Conservation (phyloP, 2,888 invertebrate species). For the Hirtodrosophila cameraria region DNA sequence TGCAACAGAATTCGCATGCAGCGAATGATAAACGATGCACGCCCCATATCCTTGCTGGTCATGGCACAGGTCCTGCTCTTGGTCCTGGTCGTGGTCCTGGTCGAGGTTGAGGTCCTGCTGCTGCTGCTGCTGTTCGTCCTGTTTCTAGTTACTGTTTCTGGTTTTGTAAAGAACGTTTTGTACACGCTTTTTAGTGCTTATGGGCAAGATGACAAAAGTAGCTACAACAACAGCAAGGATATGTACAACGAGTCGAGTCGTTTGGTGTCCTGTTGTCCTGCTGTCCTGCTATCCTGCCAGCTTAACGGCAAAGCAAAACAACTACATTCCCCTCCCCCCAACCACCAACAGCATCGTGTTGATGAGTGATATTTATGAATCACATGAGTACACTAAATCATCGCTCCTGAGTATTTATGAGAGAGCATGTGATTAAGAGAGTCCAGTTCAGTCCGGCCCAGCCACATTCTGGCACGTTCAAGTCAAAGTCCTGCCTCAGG, state of each 20-base stretch:
- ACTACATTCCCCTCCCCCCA: not conserved
- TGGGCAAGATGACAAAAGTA: slow-evolving; percentile 33
- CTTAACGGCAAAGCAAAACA: slow-evolving; percentile 38
- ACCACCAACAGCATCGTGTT: slow-evolving; percentile 22
- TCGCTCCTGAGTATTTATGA: slow-evolving; percentile 41
- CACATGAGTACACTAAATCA: slow-evolving; percentile 74
- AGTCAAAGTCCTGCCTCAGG: not conserved
- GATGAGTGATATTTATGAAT: slow-evolving; percentile 78
- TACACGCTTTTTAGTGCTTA: slow-evolving; percentile 24
- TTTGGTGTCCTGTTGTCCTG: slow-evolving; percentile 13
- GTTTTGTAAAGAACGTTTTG: slow-evolving; percentile 5
- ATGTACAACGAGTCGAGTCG: slow-evolving; percentile 20
- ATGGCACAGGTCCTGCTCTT: not conserved
- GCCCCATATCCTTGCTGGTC: slow-evolving; percentile 10
- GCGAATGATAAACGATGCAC: slow-evolving; percentile 58
- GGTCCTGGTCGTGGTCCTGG: not conserved
- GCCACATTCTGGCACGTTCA: slow-evolving; percentile 41
- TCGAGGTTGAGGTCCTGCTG: too few relatives aligned
- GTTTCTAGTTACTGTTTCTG: not conserved
- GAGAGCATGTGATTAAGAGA: slow-evolving; percentile 50
- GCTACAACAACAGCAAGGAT: slow-evolving; percentile 2
- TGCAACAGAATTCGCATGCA: slow-evolving; percentile 8
- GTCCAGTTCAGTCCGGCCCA: slow-evolving; percentile 44
- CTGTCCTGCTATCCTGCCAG: not conserved
- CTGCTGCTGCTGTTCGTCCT: not conserved